These are phyloP conservation scores for Neogobius melanostomus DNA, from an alignment of 2,113 vertebrate genomes.

Conservation along the genomic window DNA sequence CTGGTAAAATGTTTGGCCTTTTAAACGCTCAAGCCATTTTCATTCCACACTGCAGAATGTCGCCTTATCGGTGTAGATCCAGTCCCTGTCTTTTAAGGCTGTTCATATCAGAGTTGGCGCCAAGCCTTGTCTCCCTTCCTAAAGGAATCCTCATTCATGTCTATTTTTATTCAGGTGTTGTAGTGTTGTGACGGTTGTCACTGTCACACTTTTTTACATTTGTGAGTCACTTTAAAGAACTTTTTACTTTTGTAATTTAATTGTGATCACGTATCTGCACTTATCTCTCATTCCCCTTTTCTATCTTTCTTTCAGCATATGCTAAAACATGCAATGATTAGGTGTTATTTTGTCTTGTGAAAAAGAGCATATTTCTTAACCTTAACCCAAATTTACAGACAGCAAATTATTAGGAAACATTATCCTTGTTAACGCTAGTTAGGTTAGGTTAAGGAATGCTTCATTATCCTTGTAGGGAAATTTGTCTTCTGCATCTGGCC, in stretches of 20 bases:
- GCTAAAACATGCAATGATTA: not conserved
- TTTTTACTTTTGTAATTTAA: constrained; percentile 23
- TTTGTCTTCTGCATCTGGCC: too few species aligned
- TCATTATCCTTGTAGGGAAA: too few species aligned
- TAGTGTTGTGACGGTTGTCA: not conserved
- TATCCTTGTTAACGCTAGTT: too few species aligned
- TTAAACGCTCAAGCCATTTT: constrained; percentile 33
- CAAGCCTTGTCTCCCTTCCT: constrained; percentile 22
- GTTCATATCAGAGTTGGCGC: constrained; percentile 15
- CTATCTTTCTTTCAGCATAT: constrained; percentile 7
- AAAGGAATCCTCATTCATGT: constrained; percentile 10
- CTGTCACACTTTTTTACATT: constrained; percentile 12
- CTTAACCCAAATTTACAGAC: not conserved
- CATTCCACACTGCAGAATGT: constrained; percentile 23
- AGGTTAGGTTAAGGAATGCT: too few species aligned
- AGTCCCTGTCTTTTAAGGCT: constrained; percentile 8
- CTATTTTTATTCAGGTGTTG: not conserved
- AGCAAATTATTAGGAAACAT: too few species aligned
- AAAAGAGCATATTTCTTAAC: not conserved
- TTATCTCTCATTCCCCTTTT: constrained; percentile 12
- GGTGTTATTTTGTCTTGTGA: not conserved
- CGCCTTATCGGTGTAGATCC: not conserved
- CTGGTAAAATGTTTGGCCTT: constrained; percentile 1
- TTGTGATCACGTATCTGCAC: constrained; percentile 37
- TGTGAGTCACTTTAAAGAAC: constrained; percentile 38